Evolutionary conservation across 2,888 invertebrate genomes (phyloP), one percentile per base, ranked within the genome.

Genomic region (Dicycla oo): DNA sequence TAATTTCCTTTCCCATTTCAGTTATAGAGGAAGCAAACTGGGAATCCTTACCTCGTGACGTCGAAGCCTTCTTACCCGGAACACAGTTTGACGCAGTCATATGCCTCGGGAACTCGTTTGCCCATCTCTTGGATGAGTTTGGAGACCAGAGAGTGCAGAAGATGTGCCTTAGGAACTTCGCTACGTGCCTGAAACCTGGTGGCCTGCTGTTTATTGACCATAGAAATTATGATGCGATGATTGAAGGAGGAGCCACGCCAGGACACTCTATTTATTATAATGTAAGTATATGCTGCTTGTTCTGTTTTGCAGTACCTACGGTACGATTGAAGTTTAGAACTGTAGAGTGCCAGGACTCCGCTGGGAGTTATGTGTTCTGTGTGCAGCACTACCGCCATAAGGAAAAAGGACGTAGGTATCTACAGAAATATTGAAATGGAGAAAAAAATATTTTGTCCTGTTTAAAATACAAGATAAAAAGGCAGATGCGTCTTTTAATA

Each of bases 21-120:
- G 98, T 98, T 30, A 98, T 99, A 88, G 98, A 99, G 91, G 98
- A 99, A 95, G 98, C 98, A 0, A 98, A 98, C 91, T 99, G 99
- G 99, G 93, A 98, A 85, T 98, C 98, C 0, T 91, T 99, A 4
- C 97, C 97, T 7, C 97, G 97, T 49, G 98, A 98, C 88, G 97
- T 98, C 45, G 94, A 97, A 64, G 87, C 94, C 2, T 94, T 97
- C 79, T 88, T 97, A 0, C 96, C 97, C 1, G 96, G 96, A 6
- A 96, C 96, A 18, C 97, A 97, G 68, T 99, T 98, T 90, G 99
- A 99, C 94, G 98, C 98, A 0, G 98, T 99, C 45, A 97, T 99
- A 80, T 98, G 98, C 89, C 95, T 99, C 66, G 99, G 99, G 61
- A 99, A 99, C 93, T 98, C 98, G 2, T 99, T 99, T 91, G 98